A percentile compares a stretch with the other conserved stretches of the same genome.
These are phyloP conservation scores for Catagonus wagneri DNA, from an alignment of 2,113 vertebrate genomes.

Conservation along the genomic window DNA sequence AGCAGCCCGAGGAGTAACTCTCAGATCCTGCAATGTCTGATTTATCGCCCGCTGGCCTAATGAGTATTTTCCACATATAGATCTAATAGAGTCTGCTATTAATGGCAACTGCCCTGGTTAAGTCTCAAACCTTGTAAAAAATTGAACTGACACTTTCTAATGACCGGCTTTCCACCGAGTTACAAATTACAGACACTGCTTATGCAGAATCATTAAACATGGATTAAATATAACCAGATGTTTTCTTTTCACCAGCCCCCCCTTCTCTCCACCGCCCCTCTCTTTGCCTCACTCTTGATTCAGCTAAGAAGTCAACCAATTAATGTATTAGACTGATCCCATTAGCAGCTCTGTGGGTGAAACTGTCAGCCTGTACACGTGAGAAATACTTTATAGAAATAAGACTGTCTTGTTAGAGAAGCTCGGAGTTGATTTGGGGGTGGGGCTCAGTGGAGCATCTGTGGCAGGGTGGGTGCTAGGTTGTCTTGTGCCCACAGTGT, in stretches of 20 bases:
- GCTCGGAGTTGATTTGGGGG: not conserved
- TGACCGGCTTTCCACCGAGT: slow-evolving; percentile 78
- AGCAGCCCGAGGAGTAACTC: not conserved
- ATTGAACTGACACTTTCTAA: slow-evolving; percentile 83
- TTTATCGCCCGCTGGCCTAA: slow-evolving; percentile 66
- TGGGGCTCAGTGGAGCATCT: not conserved
- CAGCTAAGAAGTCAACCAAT: slow-evolving; percentile 77
- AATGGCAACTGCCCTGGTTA: slow-evolving; percentile 78
- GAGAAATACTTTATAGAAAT: slow-evolving; percentile 80
- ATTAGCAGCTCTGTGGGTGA: slow-evolving; percentile 71
- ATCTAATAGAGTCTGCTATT: slow-evolving; percentile 77
- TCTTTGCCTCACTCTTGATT: slow-evolving; percentile 58
- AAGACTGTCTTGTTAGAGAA: slow-evolving; percentile 82
- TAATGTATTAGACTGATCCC: slow-evolving; percentile 81
- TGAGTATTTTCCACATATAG: slow-evolving; percentile 75
- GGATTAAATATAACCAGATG: slow-evolving; percentile 88
- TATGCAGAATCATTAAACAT: slow-evolving; percentile 84
- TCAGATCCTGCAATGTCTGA: slow-evolving; percentile 27
- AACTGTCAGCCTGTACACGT: slow-evolving; percentile 70
- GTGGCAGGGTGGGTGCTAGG: slow-evolving; percentile 26
- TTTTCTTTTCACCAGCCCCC: slow-evolving; percentile 81
- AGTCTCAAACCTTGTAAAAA: slow-evolving; percentile 82
- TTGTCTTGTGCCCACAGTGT: slow-evolving; percentile 89
- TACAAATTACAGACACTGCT: slow-evolving; percentile 83
- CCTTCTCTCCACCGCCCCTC: not conserved